Evolutionary conservation across 2,888 invertebrate species (phyloP).

Genomic region (Trachelus stipa): DNA sequence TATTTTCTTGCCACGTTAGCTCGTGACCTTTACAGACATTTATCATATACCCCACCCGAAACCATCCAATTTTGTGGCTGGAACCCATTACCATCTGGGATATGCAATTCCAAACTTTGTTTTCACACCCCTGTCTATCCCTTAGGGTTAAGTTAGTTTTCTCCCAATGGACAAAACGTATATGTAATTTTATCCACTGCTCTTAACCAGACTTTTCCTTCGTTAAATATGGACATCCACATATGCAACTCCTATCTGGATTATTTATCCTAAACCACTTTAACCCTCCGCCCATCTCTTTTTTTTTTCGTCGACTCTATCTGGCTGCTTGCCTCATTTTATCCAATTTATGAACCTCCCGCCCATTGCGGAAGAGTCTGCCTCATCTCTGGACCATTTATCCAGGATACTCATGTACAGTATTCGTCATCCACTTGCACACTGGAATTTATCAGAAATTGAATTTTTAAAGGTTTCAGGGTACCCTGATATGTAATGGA

Average conservation of each 20-base stretch:
- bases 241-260: too few relatives aligned
- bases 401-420: background rate
- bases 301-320: too few relatives aligned
- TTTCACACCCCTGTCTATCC: background rate
- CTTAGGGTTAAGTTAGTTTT: background rate
- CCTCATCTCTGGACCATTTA: background rate
- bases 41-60: background rate
- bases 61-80: background rate
- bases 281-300: too few relatives aligned
- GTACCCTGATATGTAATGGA: background rate
- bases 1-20: background rate
- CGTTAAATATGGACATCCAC: too few relatives aligned
- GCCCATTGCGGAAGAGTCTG: background rate
- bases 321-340: background rate
- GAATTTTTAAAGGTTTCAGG: background rate
- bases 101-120: background rate
- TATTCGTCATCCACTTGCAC: background rate
- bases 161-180: background rate
- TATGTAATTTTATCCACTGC: background rate
- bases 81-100: background rate
- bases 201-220: background rate
- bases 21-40: background rate
- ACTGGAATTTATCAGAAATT: background rate
- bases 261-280: too few relatives aligned
- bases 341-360: background rate